Evolutionary conservation across 1,140 invertebrate species (phyloP).

Genomic region (Cyrtorhinus lividipennis): DNA sequence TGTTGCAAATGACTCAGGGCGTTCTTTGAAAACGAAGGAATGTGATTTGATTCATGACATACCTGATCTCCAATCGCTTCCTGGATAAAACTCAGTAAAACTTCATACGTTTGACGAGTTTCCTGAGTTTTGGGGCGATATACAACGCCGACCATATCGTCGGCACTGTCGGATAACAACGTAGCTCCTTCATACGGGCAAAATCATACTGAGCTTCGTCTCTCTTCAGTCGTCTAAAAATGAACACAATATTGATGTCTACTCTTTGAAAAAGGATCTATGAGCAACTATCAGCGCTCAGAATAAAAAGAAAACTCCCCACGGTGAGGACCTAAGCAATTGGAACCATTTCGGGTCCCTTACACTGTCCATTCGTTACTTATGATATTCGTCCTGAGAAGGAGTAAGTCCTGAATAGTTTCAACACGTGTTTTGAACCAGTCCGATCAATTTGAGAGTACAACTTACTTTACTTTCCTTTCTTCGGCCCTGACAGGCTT

Average conservation of each 20-base stretch:
- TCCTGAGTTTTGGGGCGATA: conserved; percentile 97
- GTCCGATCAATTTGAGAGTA: too few relatives aligned
- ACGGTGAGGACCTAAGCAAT: not conserved
- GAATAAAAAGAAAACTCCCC: not conserved
- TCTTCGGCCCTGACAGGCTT: conserved; percentile 81
- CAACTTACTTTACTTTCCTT: conserved; percentile 72
- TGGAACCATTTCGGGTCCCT: too few relatives aligned
- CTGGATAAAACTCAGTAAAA: conserved; percentile 91
- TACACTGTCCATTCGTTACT: not conserved
- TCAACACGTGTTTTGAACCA: too few relatives aligned
- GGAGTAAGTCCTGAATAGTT: too few relatives aligned
- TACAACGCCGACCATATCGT: conserved; percentile 84
- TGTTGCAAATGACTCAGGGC: too few relatives aligned
- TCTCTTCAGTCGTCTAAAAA: conserved; percentile 48
- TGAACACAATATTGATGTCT: not conserved
- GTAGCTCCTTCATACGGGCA: conserved; percentile 73
- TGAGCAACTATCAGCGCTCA: too few relatives aligned
- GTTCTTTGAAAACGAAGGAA: too few relatives aligned
- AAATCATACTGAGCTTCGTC: conserved; percentile 88
- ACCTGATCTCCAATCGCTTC: conserved; percentile 88
- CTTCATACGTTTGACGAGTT: conserved; percentile 92
- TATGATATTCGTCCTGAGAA: too few relatives aligned
- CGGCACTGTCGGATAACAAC: conserved; percentile 71
- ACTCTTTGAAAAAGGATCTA: conserved; percentile 14
- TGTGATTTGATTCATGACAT: too few relatives aligned